Evolutionary conservation across 2,888 invertebrate genomes (phyloP).

Genomic region (Periphyllus acericola): DNA sequence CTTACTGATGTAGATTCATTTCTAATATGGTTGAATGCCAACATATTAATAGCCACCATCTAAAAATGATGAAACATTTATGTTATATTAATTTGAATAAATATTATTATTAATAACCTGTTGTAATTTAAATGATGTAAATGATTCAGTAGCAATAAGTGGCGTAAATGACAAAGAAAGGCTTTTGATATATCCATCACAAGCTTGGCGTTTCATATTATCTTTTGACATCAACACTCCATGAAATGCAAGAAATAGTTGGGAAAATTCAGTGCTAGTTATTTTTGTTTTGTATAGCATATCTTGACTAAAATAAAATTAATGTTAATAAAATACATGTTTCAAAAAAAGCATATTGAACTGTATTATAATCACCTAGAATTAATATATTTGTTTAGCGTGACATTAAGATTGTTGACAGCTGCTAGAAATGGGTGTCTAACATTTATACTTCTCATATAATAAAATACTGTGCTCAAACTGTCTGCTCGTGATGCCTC

Average conservation of each 20-base stretch:
- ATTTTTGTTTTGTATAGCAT: slow-evolving; percentile 72
- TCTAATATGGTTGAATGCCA: slow-evolving; percentile 74
- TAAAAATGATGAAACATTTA: slow-evolving; percentile 66
- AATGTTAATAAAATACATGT: background rate
- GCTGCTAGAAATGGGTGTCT: slow-evolving; percentile 88
- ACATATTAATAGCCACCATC: slow-evolving; percentile 82
- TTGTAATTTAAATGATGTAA: slow-evolving; percentile 79
- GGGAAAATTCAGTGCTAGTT: slow-evolving; percentile 72
- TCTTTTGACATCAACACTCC: slow-evolving; percentile 71
- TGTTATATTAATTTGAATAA: background rate
- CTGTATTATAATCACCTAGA: slow-evolving; percentile 67
- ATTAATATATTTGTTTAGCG: slow-evolving; percentile 72
- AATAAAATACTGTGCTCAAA: slow-evolving; percentile 85
- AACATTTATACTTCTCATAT: slow-evolving; percentile 84
- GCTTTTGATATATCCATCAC: slow-evolving; percentile 73
- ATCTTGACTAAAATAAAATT: slow-evolving; percentile 66
- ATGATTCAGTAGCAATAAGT: slow-evolving; percentile 81
- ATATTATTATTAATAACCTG: slow-evolving; percentile 68
- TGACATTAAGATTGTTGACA: slow-evolving; percentile 80
- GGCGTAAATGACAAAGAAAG: slow-evolving; percentile 79
- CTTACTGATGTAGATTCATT: slow-evolving; percentile 66
- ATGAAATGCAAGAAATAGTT: slow-evolving; percentile 74
- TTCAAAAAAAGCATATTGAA: slow-evolving; percentile 15
- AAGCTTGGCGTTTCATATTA: slow-evolving; percentile 70
- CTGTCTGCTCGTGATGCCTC: slow-evolving; percentile 84